These are phyloP conservation scores for Solen grandis DNA, from an alignment of 1,140 invertebrate species.

Conservation along the genomic window DNA sequence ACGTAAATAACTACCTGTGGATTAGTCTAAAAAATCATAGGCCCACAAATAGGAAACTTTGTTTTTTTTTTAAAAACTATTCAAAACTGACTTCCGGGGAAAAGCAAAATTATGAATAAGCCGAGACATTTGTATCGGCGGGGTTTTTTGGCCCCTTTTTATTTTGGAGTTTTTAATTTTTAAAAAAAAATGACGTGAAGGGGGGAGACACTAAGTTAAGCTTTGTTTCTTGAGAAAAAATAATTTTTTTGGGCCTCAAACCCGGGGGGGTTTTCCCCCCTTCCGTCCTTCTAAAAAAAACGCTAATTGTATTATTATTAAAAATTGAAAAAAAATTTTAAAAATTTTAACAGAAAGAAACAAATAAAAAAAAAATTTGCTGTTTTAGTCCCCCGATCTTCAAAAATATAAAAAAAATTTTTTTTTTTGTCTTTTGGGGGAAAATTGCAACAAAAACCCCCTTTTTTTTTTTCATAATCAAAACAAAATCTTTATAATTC, in stretches of 20 bases:
- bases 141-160: neutral
- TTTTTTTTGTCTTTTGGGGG: no score
- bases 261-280: neutral
- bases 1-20: no score
- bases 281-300: neutral
- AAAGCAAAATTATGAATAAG: neutral
- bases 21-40: no score
- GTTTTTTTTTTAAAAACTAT: no score
- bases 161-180: neutral
- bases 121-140: neutral
- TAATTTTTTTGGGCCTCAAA: neutral
- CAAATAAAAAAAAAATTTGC: neutral
- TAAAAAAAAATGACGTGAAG: neutral
- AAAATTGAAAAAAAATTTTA: neutral
- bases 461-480: no score
- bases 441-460: no score
- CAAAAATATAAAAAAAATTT: neutral
- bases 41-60: no score
- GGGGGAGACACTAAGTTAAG: neutral
- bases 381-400: neutral
- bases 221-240: neutral
- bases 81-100: no score
- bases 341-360: neutral
- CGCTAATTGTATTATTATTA: neutral
- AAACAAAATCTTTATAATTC: no score